Conservation (phyloP, 2,113 vertebrate species). For the Hydropotes inermis region DNA sequence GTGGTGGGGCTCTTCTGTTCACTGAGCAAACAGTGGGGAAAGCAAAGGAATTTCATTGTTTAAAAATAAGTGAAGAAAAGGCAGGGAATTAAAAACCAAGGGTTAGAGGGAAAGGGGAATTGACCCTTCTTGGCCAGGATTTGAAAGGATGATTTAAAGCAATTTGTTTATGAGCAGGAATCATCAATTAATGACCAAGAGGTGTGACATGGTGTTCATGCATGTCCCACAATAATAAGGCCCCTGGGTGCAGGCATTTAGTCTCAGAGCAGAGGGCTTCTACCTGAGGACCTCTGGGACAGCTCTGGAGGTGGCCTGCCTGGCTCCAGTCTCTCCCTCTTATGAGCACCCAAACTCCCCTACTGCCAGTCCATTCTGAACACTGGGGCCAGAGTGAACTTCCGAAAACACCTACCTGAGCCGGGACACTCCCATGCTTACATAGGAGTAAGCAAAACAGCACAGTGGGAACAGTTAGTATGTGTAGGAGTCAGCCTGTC, state of each 20-base stretch:
- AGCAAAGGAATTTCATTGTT: not conserved
- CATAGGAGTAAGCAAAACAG: not conserved
- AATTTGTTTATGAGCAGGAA: not conserved
- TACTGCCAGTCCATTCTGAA: not conserved
- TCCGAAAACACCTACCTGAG: not conserved
- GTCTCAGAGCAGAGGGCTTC: not conserved
- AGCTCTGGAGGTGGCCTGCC: not conserved
- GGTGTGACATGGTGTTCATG: not conserved
- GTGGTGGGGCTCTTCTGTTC: not conserved
- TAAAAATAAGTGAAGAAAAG: not conserved
- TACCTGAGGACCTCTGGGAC: not conserved
- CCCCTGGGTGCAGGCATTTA: not conserved
- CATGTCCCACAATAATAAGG: not conserved
- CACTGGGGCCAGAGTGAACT: not conserved
- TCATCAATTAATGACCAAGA: not conserved
- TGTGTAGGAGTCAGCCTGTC: not conserved
- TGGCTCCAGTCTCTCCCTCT: not conserved
- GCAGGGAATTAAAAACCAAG: not conserved
- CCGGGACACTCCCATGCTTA: too few relatives aligned
- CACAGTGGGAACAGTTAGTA: fast-evolving
- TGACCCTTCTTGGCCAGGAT: not conserved
- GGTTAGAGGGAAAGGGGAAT: not conserved
- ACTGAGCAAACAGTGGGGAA: not conserved
- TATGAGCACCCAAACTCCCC: too few relatives aligned
- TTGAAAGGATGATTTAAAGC: not conserved